Evolutionary conservation across 2,113 vertebrate species (phyloP).

Genomic region (Chascanopsetta lugubris): DNA sequence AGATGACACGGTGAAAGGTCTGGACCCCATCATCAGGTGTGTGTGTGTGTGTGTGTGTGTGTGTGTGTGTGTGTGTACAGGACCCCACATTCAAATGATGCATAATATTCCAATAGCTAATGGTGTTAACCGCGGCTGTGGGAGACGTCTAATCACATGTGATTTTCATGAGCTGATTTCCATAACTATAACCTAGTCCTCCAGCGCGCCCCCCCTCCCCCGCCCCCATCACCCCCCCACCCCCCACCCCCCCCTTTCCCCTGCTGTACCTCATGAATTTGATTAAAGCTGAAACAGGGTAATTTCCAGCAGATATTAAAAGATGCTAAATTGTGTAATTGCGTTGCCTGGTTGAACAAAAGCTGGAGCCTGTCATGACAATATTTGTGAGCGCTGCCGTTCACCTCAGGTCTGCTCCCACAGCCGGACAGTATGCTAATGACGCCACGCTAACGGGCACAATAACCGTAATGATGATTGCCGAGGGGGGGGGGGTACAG

Average conservation of each 20-base stretch:
- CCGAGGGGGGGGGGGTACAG: constrained; percentile 12
- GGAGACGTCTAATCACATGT: constrained; percentile 51
- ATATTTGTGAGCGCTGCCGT: constrained; percentile 38
- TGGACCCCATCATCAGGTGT: constrained; percentile 27
- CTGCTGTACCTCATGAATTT: constrained; percentile 58
- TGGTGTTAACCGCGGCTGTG: constrained; percentile 28
- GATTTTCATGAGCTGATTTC: constrained; percentile 49
- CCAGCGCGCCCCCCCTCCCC: too few relatives aligned
- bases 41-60: constrained; percentile 12
- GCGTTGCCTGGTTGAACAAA: constrained; percentile 38
- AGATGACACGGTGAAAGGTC: constrained; percentile 7
- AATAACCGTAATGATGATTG: constrained; percentile 68
- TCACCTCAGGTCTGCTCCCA: constrained; percentile 45
- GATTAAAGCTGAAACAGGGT: constrained; percentile 34
- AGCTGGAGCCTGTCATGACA: constrained; percentile 26
- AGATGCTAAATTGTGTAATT: constrained; percentile 53
- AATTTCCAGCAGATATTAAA: constrained; percentile 64
- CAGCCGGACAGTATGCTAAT: constrained; percentile 59
- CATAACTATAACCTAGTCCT: constrained; percentile 52
- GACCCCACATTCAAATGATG: constrained; percentile 26
- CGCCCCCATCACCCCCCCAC: too few relatives aligned
- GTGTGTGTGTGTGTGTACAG: constrained; percentile 1
- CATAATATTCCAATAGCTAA: constrained; percentile 37
- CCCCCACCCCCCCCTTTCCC: too few relatives aligned
- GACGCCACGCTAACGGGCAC: constrained; percentile 54